Percentiles rank a stretch among this genome's conserved stretches.
Conservation (phyloP, 2,888 invertebrate species). For the Napeogenes inachia region DNA sequence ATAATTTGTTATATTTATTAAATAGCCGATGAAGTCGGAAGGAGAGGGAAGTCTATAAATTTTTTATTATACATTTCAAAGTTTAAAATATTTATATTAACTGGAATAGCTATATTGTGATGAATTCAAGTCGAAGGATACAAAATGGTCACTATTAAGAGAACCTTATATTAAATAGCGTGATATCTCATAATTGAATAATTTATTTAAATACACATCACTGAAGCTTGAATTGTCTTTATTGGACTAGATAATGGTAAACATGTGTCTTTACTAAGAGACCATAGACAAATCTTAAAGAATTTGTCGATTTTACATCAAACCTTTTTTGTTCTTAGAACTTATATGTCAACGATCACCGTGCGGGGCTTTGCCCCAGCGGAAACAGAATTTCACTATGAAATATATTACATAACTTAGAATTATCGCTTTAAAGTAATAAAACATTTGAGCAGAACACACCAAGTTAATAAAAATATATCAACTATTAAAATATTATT, state of each 20-base stretch:
- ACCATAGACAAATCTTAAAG: constrained; percentile 43
- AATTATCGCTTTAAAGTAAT: constrained; percentile 22
- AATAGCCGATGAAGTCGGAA: constrained; percentile 8
- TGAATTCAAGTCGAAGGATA: too few relatives aligned
- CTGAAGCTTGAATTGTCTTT: constrained; percentile 47
- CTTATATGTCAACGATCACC: constrained; percentile 36
- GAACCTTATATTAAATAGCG: constrained; percentile 41
- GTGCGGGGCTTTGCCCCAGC: constrained; percentile 30
- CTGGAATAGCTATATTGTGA: too few relatives aligned
- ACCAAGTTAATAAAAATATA: constrained; percentile 22
- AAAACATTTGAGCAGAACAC: constrained; percentile 34
- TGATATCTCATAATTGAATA: constrained; percentile 37
- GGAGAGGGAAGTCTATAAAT: background rate
- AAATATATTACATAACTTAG: constrained; percentile 35
- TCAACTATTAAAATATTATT: constrained; percentile 15
- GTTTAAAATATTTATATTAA: background rate
- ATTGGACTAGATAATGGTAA: constrained; percentile 72
- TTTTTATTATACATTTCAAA: background rate
- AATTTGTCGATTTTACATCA: constrained; percentile 39
- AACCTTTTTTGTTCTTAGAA: constrained; percentile 58
- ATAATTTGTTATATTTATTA: constrained; percentile 20
- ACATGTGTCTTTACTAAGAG: constrained; percentile 51
- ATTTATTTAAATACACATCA: constrained; percentile 36
- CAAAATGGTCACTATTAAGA: constrained; percentile 38
- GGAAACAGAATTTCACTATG: constrained; percentile 24